phyloP scores from a whole-genome alignment of 2,113 vertebrate species.

The Vanacampus margaritifer region DNA sequence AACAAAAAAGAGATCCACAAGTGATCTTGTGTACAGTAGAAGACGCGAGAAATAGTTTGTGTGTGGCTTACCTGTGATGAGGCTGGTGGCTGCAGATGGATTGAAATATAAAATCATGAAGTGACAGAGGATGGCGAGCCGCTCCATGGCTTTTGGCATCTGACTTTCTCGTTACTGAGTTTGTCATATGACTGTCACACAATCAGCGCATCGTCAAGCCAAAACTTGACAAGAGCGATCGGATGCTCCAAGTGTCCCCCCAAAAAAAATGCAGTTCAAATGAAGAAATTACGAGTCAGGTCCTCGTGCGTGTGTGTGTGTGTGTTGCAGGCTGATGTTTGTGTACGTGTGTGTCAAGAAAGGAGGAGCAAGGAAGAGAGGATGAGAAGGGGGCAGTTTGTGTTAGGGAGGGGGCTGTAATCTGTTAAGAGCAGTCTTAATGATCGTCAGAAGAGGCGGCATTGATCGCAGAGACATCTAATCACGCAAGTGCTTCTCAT shows the following conservation, averaged over 20 bases:
- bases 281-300: constrained; percentile 7
- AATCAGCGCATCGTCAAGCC: constrained; percentile 8
- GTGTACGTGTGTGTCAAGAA: constrained; percentile 11
- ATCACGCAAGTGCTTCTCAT: constrained; percentile 70
- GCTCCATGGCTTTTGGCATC: constrained; percentile 42
- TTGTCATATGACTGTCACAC: constrained; percentile 33
- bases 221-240: constrained; percentile 1
- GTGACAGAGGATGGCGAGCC: constrained; percentile 27
- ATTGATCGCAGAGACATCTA: constrained; percentile 65
- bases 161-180: constrained; percentile 15
- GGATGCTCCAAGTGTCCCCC: not conserved
- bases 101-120: constrained; percentile 54
- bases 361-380: constrained; percentile 42
- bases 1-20: constrained; percentile 24
- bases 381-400: constrained; percentile 25
- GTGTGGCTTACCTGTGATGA: constrained; percentile 61
- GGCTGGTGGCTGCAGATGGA: constrained; percentile 48
- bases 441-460: constrained; percentile 65
- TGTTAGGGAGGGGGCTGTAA: constrained; percentile 62
- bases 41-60: not conserved
- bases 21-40: constrained; percentile 9
- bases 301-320: constrained; percentile 15
- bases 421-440: constrained; percentile 73
- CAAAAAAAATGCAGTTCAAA: not conserved
- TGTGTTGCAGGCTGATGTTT: constrained; percentile 7